These are phyloP conservation scores for Melieria omissa DNA, from an alignment of 2,888 invertebrate species.

Conservation along the genomic window DNA sequence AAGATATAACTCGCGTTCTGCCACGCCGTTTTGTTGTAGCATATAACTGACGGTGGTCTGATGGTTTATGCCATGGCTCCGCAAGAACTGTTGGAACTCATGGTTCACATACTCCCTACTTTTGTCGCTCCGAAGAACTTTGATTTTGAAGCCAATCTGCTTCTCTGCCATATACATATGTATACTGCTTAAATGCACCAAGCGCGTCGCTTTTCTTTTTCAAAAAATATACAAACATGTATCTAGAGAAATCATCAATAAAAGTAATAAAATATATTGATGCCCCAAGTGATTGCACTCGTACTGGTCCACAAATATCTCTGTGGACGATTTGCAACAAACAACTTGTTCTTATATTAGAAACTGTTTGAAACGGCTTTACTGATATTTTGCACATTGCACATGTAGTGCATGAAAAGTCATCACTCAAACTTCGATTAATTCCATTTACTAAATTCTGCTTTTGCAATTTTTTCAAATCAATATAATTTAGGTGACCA, in stretches of 20 bases:
- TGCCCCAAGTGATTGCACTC: neutral
- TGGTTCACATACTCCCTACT: conserved; percentile 1
- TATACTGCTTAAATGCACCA: neutral
- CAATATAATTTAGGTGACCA: conserved; percentile 19
- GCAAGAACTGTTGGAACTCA: neutral
- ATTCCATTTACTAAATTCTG: conserved; percentile 16
- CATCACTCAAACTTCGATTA: neutral
- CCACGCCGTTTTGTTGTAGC: conserved; percentile 38
- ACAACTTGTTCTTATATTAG: neutral
- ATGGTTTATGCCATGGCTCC: neutral
- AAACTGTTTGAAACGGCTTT: conserved; percentile 7
- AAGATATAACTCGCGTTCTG: too few relatives aligned
- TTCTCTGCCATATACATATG: conserved; percentile 3
- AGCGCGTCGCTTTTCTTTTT: neutral
- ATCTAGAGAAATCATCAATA: conserved; percentile 6
- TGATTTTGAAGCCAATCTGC: neutral
- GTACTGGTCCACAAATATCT: conserved; percentile 14
- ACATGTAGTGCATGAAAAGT: conserved; percentile 3
- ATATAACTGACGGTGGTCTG: conserved; percentile 3
- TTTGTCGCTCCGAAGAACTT: conserved; percentile 4
- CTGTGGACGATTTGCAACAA: conserved; percentile 13
- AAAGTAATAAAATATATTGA: neutral
- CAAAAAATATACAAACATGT: neutral
- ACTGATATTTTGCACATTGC: conserved; percentile 15
- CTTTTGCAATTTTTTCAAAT: neutral